Evolutionary conservation across 1,140 invertebrate genomes (phyloP).

Genomic region (Ladona fulva): DNA sequence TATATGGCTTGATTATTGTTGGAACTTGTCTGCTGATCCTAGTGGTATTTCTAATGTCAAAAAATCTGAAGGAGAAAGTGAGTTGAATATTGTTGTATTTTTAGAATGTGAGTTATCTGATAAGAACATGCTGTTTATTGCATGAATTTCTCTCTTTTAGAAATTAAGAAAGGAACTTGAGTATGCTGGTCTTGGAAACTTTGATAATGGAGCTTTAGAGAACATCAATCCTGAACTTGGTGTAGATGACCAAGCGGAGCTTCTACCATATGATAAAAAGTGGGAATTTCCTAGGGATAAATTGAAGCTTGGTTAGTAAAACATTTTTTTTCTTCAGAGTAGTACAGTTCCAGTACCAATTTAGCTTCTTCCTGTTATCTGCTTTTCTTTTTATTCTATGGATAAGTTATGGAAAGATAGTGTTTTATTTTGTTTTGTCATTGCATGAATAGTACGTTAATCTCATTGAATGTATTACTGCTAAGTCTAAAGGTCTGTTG

Average conservation of each 20-base stretch:
- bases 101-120: neutral
- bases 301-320: slow-evolving; percentile 62
- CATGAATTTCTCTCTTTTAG: slow-evolving; percentile 31
- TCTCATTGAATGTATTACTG: too few relatives aligned
- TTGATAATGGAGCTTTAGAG: slow-evolving; percentile 67
- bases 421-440: too few relatives aligned
- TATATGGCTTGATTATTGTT: slow-evolving; percentile 30
- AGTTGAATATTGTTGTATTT: slow-evolving; percentile 21
- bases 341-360: too few relatives aligned
- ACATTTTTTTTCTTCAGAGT: neutral
- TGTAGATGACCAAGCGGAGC: slow-evolving; percentile 82
- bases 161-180: slow-evolving; percentile 50
- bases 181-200: slow-evolving; percentile 58
- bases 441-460: too few relatives aligned
- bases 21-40: slow-evolving; percentile 35
- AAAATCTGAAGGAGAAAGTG: slow-evolving; percentile 48
- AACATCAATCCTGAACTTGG: slow-evolving; percentile 81
- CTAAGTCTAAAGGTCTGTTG: too few relatives aligned
- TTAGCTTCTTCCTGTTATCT: too few relatives aligned
- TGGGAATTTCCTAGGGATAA: slow-evolving; percentile 84
- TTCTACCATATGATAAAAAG: slow-evolving; percentile 80
- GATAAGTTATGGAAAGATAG: too few relatives aligned
- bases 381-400: too few relatives aligned
- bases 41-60: slow-evolving; percentile 37
- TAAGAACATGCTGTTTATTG: slow-evolving; percentile 11